Conservation (phyloP, 2,797 vertebrate genomes). For the Molossus alvarezi region DNA sequence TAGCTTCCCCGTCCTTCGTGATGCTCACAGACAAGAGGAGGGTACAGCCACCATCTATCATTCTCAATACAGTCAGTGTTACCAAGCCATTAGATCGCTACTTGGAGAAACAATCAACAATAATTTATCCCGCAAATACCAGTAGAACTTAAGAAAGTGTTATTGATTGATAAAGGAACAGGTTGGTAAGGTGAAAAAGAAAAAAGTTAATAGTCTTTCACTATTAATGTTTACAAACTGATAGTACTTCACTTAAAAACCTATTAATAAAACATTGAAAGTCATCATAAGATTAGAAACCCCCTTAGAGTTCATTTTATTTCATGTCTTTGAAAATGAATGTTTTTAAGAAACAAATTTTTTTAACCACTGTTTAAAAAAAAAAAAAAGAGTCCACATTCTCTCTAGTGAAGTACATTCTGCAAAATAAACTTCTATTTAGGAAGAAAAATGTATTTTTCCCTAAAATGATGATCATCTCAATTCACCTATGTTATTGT, state of each 20-base stretch:
- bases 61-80: neutral
- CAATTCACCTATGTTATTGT: neutral
- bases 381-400: neutral
- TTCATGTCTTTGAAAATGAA: conserved; percentile 9
- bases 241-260: neutral
- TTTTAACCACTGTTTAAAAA: neutral
- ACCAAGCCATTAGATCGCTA: neutral
- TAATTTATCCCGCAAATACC: neutral
- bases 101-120: conserved; percentile 29
- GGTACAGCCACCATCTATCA: neutral
- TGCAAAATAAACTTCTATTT: neutral
- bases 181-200: conserved; percentile 5
- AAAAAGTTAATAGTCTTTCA: neutral
- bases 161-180: neutral
- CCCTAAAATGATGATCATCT: neutral
- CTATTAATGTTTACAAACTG: neutral
- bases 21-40: neutral
- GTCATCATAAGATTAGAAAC: conserved; percentile 30
- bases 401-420: neutral
- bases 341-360: too few relatives aligned
- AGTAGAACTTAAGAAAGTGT: conserved; percentile 12
- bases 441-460: neutral
- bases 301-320: conserved; percentile 26
- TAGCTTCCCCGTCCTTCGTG: neutral
- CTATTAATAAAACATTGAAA: conserved; percentile 36